A percentile compares a stretch with the other conserved stretches of the same genome.
Conservation (phyloP, 2,113 vertebrate genomes). For the Chloropsis cyanopogon region DNA sequence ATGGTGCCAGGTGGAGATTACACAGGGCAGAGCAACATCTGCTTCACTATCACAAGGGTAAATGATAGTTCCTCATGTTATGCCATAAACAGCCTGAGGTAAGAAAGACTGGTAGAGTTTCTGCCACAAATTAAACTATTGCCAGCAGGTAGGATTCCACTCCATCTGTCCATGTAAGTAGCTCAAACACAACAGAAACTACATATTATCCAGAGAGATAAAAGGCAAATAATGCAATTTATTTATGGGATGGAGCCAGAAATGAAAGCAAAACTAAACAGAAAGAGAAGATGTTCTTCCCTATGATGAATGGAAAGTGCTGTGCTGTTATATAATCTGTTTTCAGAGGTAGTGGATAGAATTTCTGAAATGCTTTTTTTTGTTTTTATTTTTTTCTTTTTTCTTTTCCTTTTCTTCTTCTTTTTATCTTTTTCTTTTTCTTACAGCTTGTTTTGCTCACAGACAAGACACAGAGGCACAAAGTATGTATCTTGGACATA, state of each 20-base stretch:
- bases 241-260: conserved; percentile 8
- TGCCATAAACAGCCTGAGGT: conserved; percentile 54
- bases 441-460: not conserved
- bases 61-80: conserved; percentile 39
- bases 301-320: conserved; percentile 39
- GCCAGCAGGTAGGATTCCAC: conserved; percentile 47
- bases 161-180: conserved; percentile 41
- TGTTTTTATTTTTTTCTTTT: not conserved
- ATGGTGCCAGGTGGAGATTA: conserved; percentile 59
- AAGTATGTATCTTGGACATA: not conserved
- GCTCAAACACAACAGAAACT: conserved; percentile 19
- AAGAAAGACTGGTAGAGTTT: conserved; percentile 25
- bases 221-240: conserved; percentile 50
- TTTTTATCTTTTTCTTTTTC: not conserved
- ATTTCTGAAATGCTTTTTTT: not conserved
- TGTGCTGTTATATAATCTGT: conserved; percentile 33
- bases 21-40: conserved; percentile 48
- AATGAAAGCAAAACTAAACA: conserved; percentile 31
- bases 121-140: conserved; percentile 46
- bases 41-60: conserved; percentile 43
- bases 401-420: not conserved
- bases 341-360: not conserved
- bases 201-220: not conserved
- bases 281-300: not conserved
- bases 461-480: not conserved